Evolutionary conservation across 2,888 invertebrate genomes (phyloP), one percentile per base, ranked within the genome.

Genomic region (Hypomecis atomaria): DNA sequence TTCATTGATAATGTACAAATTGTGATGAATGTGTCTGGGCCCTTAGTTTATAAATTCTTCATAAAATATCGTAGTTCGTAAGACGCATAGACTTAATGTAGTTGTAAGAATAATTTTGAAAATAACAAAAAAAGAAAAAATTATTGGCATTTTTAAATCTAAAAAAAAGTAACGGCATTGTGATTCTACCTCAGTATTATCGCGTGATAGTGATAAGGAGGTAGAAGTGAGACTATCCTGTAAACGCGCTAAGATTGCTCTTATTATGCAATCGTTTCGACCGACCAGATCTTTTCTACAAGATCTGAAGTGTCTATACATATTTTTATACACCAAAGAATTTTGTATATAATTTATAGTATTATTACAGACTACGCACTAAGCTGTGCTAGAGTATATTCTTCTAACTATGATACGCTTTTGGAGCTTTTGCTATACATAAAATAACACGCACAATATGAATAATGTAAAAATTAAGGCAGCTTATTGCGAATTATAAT

Each of bases 1-100:
- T 92, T 92, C 92, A 90, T 90, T 83, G 77, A 73, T 71, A 80
- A 84, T 86, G 88, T 90, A 88, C 85, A 88, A 90, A 88, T 88
- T 86, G 87, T 85, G 87, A 85, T 87, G 89, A 88, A 91, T 89
- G 92, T 89, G 92, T 92, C 88, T 92, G 92, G 88, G 90, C 92
- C 92, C 89, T 92, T 91, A 89, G 87, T 92, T 92, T 92, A 92
- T 89, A 89, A 85, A 85, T 90, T 90, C 89, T 84, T 91, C 89
- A 89, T 92, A 88, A 91, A 92, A 89, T 91, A 88, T 87, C 81
- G 79, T 89, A 87, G 85, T 78, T 80, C 71, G 71, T 88, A 89
- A 87, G 86, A 82, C 78, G 73, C 75, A 85, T 90, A 88, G 90
- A 87, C 81, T 85, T 89, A 88, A 85, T 82, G 82, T 90, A 90